Evolutionary conservation across 2,888 invertebrate species (phyloP).

Genomic region (Ennomos erosarius): DNA sequence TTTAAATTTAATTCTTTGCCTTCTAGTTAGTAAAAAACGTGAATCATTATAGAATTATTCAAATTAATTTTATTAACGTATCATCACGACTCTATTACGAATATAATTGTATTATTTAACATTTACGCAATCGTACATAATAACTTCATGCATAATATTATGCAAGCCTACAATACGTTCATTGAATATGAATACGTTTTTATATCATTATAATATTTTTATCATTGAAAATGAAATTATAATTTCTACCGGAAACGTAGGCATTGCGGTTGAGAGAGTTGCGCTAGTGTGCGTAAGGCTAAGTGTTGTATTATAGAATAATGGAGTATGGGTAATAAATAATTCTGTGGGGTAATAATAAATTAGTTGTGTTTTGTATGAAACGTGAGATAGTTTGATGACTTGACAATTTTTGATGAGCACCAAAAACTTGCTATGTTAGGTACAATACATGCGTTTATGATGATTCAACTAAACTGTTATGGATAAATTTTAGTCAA

Average conservation of each 20-base stretch:
- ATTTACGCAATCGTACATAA: constrained; percentile 39
- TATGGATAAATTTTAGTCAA: no score
- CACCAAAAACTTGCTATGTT: no score
- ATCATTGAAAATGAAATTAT: constrained; percentile 20
- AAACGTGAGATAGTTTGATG: no score
- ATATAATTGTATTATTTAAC: constrained; percentile 31
- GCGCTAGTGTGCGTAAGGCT: constrained; percentile 44
- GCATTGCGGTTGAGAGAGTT: constrained; percentile 44
- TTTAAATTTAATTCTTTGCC: background rate
- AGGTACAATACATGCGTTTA: no score
- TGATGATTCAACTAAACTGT: no score
- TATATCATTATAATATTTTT: no score
- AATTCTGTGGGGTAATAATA: no score
- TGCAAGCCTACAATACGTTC: constrained; percentile 27
- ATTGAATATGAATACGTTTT: constrained; percentile 26
- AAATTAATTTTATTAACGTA: constrained; percentile 12
- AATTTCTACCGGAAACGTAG: constrained; percentile 66
- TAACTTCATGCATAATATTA: constrained; percentile 26
- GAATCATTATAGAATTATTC: constrained; percentile 10
- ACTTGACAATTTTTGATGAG: no score
- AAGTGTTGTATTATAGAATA: constrained; percentile 28
- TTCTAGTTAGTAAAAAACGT: constrained; percentile 5
- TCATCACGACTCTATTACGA: constrained; percentile 13
- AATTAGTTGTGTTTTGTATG: no score
- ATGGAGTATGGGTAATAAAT: no score